Conservation (phyloP, 2,888 invertebrate genomes). For the Arge pagana region DNA sequence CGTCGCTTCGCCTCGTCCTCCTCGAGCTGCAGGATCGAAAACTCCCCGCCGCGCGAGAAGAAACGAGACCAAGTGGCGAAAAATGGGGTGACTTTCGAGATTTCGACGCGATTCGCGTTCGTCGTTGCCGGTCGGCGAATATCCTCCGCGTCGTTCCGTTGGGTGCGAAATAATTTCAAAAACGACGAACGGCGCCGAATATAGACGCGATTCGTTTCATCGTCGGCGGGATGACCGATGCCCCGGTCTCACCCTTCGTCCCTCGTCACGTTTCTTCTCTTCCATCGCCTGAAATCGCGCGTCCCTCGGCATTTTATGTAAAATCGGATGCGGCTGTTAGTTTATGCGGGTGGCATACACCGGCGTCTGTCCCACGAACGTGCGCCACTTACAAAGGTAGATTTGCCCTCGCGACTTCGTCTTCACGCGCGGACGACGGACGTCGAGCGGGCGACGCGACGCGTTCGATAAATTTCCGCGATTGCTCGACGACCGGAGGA, state of each 20-base stretch:
- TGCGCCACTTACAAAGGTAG: slow-evolving; percentile 55
- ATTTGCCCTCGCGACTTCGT: slow-evolving; percentile 37
- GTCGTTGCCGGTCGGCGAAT: not conserved
- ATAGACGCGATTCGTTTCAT: slow-evolving; percentile 9
- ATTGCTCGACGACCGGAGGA: too few species aligned
- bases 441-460: too few species aligned
- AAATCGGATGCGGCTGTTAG: slow-evolving; percentile 58
- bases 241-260: slow-evolving; percentile 29
- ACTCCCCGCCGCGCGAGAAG: slow-evolving; percentile 1
- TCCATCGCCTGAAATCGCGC: slow-evolving; percentile 52
- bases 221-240: slow-evolving; percentile 2
- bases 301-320: slow-evolving; percentile 54
- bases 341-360: slow-evolving; percentile 58
- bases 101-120: not conserved
- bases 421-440: slow-evolving; percentile 31
- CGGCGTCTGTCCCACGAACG: slow-evolving; percentile 53
- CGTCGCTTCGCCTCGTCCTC: not conserved
- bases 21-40: not conserved
- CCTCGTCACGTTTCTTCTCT: slow-evolving; percentile 49
- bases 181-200: not conserved
- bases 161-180: not conserved
- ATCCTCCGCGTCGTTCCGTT: not conserved
- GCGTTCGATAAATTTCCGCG: too few species aligned
- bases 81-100: too few species aligned
- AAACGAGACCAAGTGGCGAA: not conserved